Conservation (phyloP, 1,140 invertebrate species). For the Sycophaga agraensis region DNA sequence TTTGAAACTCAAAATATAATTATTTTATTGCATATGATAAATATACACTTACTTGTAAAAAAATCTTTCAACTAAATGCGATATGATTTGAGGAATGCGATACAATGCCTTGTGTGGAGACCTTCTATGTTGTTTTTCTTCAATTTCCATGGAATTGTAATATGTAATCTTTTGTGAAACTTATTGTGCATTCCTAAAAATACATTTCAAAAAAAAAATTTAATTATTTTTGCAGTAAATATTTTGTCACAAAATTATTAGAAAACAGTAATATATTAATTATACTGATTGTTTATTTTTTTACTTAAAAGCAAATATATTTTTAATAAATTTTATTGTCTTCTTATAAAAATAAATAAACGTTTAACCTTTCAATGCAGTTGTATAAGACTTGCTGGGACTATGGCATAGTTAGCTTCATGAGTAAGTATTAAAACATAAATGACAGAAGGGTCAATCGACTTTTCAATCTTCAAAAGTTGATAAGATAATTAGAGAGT, state of each 20-base stretch:
- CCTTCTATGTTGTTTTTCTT: conserved; percentile 24
- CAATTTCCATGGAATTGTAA: conserved; percentile 37
- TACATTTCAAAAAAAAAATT: neutral
- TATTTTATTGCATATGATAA: conserved; percentile 6
- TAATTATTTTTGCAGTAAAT: neutral
- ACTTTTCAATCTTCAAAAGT: conserved; percentile 19
- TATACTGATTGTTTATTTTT: neutral
- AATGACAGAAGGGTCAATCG: conserved; percentile 26
- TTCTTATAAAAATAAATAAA: conserved; percentile 3
- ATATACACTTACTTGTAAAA: conserved; percentile 50
- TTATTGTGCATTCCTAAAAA: conserved; percentile 3
- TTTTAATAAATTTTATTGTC: neutral
- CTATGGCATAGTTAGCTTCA: neutral
- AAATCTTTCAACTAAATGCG: conserved; percentile 42
- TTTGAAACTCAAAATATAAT: neutral
- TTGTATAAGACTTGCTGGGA: neutral
- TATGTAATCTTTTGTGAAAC: conserved; percentile 1
- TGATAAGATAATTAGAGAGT: conserved; percentile 25
- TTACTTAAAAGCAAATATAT: neutral
- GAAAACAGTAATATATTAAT: no score
- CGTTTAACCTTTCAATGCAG: neutral
- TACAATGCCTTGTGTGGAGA: conserved; percentile 24
- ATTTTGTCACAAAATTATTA: neutral
- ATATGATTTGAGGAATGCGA: conserved; percentile 42
- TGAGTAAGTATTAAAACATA: neutral